A percentile compares a stretch with the other conserved stretches of the same genome.
These are phyloP conservation scores for Lateolabrax maculatus DNA, from an alignment of 2,797 vertebrate genomes.

Conservation along the genomic window DNA sequence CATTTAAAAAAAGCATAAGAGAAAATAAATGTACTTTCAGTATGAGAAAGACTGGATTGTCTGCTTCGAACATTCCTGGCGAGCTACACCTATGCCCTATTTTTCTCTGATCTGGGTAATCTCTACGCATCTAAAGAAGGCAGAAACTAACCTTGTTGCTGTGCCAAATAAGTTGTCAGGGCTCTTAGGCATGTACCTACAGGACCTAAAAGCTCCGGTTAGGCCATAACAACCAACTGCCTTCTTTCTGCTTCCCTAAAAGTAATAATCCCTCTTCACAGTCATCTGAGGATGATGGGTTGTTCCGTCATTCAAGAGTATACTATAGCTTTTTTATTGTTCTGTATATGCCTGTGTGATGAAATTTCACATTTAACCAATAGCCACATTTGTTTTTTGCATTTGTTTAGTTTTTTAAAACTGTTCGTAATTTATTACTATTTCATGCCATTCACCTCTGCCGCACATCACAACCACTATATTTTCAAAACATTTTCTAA, in stretches of 20 bases:
- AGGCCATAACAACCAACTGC: conserved; percentile 56
- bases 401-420: not conserved
- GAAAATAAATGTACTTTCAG: conserved; percentile 7
- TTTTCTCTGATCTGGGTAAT: conserved; percentile 66
- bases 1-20: not conserved
- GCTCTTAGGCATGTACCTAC: conserved; percentile 68
- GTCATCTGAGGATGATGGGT: conserved; percentile 45
- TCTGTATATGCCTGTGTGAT: not conserved
- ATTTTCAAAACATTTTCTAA: not conserved
- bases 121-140: conserved; percentile 55
- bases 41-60: conserved; percentile 44
- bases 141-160: conserved; percentile 56
- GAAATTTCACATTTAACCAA: not conserved
- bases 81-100: conserved; percentile 60
- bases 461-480: not conserved
- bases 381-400: not conserved
- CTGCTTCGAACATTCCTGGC: conserved; percentile 58
- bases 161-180: conserved; percentile 74
- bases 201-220: conserved; percentile 65
- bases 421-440: not conserved
- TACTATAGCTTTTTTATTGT: not conserved
- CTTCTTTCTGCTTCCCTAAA: conserved; percentile 62
- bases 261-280: conserved; percentile 50
- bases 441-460: not conserved
- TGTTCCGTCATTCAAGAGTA: conserved; percentile 16